Conservation (phyloP, 2,113 vertebrate species). For the Turdus rufiventris region DNA sequence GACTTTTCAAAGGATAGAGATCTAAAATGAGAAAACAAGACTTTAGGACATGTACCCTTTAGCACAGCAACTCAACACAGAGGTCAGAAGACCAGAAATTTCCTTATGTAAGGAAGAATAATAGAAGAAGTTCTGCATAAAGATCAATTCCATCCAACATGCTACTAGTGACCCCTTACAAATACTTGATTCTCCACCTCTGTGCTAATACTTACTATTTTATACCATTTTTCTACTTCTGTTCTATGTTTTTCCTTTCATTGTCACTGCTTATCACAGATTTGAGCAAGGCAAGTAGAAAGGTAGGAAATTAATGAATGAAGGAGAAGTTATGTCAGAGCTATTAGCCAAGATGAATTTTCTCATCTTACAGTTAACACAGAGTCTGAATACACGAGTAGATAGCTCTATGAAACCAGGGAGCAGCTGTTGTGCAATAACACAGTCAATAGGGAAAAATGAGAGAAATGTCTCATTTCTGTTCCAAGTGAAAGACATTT, state of each 20-base stretch:
- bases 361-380: not conserved
- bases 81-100: not conserved
- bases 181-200: not conserved
- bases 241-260: not conserved
- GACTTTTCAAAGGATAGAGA: not conserved
- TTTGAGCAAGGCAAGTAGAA: not conserved
- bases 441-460: not conserved
- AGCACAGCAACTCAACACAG: not conserved
- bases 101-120: not conserved
- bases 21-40: not conserved
- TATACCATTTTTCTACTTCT: not conserved
- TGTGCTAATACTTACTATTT: not conserved
- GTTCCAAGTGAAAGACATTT: not conserved
- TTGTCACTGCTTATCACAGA: not conserved
- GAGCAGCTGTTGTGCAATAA: not conserved
- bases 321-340: not conserved
- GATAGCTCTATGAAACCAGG: not conserved
- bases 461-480: not conserved
- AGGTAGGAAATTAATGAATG: not conserved
- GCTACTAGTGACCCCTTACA: not conserved
- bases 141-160: not conserved
- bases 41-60: too few species aligned
- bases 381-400: not conserved
- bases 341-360: not conserved
- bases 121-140: not conserved